Conservation (phyloP, 1,140 invertebrate species). For the Bombus pyrosoma region DNA sequence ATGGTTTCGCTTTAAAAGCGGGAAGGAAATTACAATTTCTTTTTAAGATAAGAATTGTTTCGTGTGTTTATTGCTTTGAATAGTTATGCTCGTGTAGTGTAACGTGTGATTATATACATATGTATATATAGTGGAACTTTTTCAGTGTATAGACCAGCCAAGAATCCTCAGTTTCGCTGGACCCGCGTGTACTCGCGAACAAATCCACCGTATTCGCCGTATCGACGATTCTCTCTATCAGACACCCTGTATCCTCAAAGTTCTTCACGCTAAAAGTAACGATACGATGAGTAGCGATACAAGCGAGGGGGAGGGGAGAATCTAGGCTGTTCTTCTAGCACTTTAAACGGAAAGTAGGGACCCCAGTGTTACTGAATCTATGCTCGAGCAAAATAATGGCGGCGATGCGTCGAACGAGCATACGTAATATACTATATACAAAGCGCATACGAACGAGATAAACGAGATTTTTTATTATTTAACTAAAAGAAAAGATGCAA, state of each 20-base stretch:
- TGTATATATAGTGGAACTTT: conserved; percentile 6
- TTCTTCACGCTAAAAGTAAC: conserved; percentile 51
- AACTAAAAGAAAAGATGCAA: conserved; percentile 11
- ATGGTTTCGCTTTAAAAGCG: background rate
- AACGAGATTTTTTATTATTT: conserved; percentile 23
- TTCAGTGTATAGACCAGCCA: conserved; percentile 47
- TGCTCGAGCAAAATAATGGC: conserved; percentile 65
- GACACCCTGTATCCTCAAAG: conserved; percentile 62
- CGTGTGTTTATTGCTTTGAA: background rate
- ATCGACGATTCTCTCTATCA: conserved; percentile 57
- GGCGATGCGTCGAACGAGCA: conserved; percentile 47
- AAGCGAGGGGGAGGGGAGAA: conserved; percentile 75
- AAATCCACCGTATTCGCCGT: background rate
- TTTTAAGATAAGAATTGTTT: background rate
- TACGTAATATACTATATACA: conserved; percentile 28
- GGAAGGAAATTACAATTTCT: background rate
- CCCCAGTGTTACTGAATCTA: conserved; percentile 79
- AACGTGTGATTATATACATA: background rate
- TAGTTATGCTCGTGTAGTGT: background rate
- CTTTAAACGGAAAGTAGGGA: conserved; percentile 83
- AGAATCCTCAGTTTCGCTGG: conserved; percentile 15
- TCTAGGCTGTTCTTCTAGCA: conserved; percentile 84
- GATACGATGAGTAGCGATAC: conserved; percentile 69
- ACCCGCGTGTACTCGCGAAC: background rate
- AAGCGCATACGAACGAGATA: conserved; percentile 30